These are phyloP conservation scores for Coregonus ussuriensis DNA, from an alignment of 2,797 vertebrate species.

Conservation along the genomic window DNA sequence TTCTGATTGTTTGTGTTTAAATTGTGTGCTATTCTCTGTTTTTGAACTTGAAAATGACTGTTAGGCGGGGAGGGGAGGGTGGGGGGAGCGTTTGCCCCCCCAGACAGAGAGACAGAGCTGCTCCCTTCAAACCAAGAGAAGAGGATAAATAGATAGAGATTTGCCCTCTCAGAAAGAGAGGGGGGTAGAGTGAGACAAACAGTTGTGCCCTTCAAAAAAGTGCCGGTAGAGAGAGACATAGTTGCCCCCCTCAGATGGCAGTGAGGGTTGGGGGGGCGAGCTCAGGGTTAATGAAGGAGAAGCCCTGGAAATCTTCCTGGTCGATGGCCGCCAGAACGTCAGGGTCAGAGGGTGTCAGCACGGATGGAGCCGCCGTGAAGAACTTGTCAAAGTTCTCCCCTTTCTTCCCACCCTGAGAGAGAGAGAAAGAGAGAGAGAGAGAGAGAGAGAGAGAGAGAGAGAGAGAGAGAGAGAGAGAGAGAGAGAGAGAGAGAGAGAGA, in stretches of 20 bases:
- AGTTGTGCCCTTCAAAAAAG: too few relatives aligned
- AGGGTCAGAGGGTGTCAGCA: constrained; percentile 88
- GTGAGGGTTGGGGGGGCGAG: constrained; percentile 78
- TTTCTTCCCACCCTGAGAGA: constrained; percentile 82
- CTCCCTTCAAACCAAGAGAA: too few relatives aligned
- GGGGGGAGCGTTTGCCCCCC: too few relatives aligned
- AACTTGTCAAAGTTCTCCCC: constrained; percentile 93
- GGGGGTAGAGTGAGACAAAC: neutral
- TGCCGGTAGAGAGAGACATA: too few relatives aligned
- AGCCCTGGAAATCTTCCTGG: constrained; percentile 88
- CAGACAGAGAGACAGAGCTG: neutral
- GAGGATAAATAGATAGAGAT: neutral
- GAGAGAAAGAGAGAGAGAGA: constrained; percentile 25
- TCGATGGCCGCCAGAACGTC: constrained; percentile 86
- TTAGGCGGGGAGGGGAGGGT: neutral
- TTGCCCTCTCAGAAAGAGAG: neutral
- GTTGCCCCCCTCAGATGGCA: constrained; percentile 65
- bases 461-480: neutral
- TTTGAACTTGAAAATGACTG: neutral
- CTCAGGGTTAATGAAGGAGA: constrained; percentile 85
- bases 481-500: neutral
- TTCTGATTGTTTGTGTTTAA: too few relatives aligned
- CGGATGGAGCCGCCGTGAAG: constrained; percentile 85
- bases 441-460: too few relatives aligned
- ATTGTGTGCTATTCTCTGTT: neutral